Conservation (phyloP, 2,797 vertebrate species). For the Eupleurogrammus muticus region DNA sequence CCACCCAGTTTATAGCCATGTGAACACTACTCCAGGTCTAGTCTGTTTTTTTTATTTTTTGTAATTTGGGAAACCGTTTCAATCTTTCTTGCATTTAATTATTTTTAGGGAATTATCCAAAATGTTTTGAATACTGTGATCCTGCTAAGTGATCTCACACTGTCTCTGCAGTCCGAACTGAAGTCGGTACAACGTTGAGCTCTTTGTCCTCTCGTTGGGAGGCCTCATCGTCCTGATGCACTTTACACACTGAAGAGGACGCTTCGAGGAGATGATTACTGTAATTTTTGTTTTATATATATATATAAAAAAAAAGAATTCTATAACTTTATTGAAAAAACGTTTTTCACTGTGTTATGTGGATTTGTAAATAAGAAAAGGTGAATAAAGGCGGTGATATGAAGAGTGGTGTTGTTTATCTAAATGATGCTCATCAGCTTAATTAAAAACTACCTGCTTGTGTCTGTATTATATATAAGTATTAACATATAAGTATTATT, state of each 20-base stretch:
- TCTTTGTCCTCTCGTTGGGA: constrained; percentile 51
- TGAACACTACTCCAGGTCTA: constrained; percentile 22
- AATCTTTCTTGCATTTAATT: constrained; percentile 15
- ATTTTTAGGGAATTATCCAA: constrained; percentile 38
- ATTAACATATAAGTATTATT: not conserved
- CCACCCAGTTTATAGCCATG: constrained; percentile 18
- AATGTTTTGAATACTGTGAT: constrained; percentile 60
- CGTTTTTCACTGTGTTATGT: constrained; percentile 73
- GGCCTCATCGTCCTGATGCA: constrained; percentile 78
- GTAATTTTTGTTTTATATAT: constrained; percentile 70
- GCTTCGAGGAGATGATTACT: constrained; percentile 53
- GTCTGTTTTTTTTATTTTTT: constrained; percentile 27
- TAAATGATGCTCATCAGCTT: not conserved
- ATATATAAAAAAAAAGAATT: constrained; percentile 65
- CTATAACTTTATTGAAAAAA: constrained; percentile 77
- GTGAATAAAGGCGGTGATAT: constrained; percentile 74
- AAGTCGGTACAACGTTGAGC: constrained; percentile 65
- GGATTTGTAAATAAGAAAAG: constrained; percentile 78
- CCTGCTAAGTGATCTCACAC: constrained; percentile 29
- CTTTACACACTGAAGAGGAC: constrained; percentile 82
- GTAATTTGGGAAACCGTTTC: constrained; percentile 22
- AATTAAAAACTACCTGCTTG: constrained; percentile 8
- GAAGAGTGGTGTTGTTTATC: constrained; percentile 22
- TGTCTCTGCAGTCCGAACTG: constrained; percentile 37
- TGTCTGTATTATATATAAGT: not conserved